A percentile compares a stretch with the other conserved stretches of the same genome.
Conservation (phyloP, 64 coral and sea anemone genomes). For the Pachyseris speciosa region DNA sequence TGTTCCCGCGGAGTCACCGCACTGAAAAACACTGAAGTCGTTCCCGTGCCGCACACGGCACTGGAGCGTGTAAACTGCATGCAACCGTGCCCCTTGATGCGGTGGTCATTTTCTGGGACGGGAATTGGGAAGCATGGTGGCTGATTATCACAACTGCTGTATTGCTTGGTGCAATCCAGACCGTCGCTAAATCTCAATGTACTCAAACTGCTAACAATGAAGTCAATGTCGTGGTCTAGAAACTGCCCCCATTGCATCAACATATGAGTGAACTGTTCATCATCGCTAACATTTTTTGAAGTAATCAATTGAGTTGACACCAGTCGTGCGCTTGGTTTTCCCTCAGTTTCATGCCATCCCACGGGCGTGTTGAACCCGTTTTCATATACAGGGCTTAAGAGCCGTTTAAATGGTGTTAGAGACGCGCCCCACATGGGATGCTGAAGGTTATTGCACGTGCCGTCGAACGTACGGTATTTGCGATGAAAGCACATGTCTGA, state of each 20-base stretch:
- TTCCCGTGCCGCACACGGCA: constrained; percentile 92
- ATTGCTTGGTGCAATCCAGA: constrained; percentile 78
- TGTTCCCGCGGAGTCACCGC: constrained; percentile 84
- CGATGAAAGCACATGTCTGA: constrained; percentile 91
- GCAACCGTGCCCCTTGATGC: constrained; percentile 75
- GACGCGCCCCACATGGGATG: constrained; percentile 97
- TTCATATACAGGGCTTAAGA: constrained; percentile 91
- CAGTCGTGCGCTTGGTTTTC: constrained; percentile 84
- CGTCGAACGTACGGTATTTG: constrained; percentile 90
- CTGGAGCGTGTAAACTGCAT: constrained; percentile 99
- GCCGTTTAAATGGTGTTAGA: constrained; percentile 87
- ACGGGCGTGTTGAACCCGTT: constrained; percentile 94
- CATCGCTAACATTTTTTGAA: constrained; percentile 72
- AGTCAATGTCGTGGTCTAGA: constrained; percentile 97
- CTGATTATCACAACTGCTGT: constrained; percentile 89
- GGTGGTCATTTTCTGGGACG: constrained; percentile 75
- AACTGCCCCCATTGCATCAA: constrained; percentile 99
- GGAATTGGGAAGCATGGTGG: constrained; percentile 94
- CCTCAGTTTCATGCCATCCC: constrained; percentile 82
- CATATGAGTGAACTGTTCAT: constrained; percentile 92
- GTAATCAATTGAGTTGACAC: constrained; percentile 85
- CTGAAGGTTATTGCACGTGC: constrained; percentile 93
- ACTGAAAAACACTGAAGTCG: constrained; percentile 96
- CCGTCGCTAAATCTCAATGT: constrained; percentile 93
- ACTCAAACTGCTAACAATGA: constrained; percentile 97